Evolutionary conservation across 2,797 vertebrate genomes (phyloP).

Genomic region (Lepus townsendii): DNA sequence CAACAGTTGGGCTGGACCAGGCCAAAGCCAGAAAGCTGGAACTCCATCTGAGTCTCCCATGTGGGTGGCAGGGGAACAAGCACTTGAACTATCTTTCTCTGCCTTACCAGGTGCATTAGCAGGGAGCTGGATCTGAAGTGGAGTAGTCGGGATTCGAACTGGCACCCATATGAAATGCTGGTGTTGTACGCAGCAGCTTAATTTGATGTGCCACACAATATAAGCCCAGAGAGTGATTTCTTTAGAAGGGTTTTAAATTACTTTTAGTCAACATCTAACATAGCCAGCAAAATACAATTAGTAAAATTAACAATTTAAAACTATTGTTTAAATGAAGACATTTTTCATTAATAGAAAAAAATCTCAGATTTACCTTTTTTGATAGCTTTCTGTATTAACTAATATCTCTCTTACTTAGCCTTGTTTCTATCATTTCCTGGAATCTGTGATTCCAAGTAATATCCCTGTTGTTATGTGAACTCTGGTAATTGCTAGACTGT

Average conservation of each 20-base stretch:
- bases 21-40: too few relatives aligned
- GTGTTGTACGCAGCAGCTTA: too few relatives aligned
- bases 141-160: too few relatives aligned
- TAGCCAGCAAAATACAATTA: constrained; percentile 16
- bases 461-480: not conserved
- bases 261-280: not conserved
- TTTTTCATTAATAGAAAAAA: constrained; percentile 27
- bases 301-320: constrained; percentile 16
- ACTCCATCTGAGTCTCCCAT: too few relatives aligned
- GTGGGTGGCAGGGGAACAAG: too few relatives aligned
- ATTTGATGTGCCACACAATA: too few relatives aligned
- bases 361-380: not conserved
- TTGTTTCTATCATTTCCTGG: not conserved
- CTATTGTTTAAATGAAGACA: not conserved
- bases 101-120: too few relatives aligned
- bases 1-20: too few relatives aligned
- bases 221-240: not conserved
- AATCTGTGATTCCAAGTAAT: not conserved
- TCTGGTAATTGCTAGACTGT: not conserved
- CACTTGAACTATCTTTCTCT: too few relatives aligned
- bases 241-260: not conserved
- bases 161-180: too few relatives aligned
- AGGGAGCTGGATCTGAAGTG: too few relatives aligned
- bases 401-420: not conserved
- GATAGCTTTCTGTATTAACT: not conserved